Percentiles rank a stretch among this genome's conserved stretches.
Evolutionary conservation across 1,140 invertebrate species (phyloP).

Genomic region (Drosophila parabipectinata): DNA sequence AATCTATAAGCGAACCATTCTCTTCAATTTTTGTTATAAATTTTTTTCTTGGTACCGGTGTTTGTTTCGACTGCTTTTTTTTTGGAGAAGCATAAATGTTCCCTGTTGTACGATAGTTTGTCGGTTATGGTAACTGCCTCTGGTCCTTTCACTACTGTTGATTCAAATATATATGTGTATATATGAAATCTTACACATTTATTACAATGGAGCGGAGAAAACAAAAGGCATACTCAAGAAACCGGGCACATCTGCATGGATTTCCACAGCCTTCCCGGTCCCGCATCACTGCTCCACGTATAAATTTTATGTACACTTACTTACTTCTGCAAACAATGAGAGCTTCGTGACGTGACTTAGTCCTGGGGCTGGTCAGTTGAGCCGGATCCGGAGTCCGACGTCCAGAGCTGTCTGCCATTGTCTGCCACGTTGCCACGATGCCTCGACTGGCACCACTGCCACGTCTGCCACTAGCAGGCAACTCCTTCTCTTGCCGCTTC

Average conservation of each 20-base stretch:
- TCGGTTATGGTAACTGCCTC: slow-evolving; percentile 57
- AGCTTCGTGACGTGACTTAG: slow-evolving; percentile 72
- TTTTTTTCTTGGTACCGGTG: not conserved
- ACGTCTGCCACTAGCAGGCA: not conserved
- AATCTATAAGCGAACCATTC: no score
- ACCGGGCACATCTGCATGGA: slow-evolving; percentile 76
- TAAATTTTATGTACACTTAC: slow-evolving; percentile 81
- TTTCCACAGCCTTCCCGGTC: slow-evolving; percentile 20
- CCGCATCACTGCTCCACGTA: slow-evolving; percentile 44
- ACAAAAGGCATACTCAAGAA: slow-evolving; percentile 70
- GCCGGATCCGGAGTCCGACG: slow-evolving; percentile 16
- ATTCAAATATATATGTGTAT: slow-evolving; percentile 23
- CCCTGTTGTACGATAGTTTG: slow-evolving; percentile 45
- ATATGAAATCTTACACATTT: slow-evolving; percentile 66
- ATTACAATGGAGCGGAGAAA: slow-evolving; percentile 69
- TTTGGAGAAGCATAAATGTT: slow-evolving; percentile 60
- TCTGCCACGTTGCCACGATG: slow-evolving; percentile 27
- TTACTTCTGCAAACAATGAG: slow-evolving; percentile 80
- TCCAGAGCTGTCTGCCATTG: slow-evolving; percentile 49
- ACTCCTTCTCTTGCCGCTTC: not conserved
- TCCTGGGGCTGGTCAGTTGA: slow-evolving; percentile 51
- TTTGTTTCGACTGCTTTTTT: slow-evolving; percentile 48
- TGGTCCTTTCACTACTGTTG: slow-evolving; percentile 3
- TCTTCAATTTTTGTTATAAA: no score
- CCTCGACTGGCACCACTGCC: slow-evolving; percentile 30